phyloP scores from a whole-genome alignment of 2,888 invertebrate genomes.

The Eristalis pertinax region DNA sequence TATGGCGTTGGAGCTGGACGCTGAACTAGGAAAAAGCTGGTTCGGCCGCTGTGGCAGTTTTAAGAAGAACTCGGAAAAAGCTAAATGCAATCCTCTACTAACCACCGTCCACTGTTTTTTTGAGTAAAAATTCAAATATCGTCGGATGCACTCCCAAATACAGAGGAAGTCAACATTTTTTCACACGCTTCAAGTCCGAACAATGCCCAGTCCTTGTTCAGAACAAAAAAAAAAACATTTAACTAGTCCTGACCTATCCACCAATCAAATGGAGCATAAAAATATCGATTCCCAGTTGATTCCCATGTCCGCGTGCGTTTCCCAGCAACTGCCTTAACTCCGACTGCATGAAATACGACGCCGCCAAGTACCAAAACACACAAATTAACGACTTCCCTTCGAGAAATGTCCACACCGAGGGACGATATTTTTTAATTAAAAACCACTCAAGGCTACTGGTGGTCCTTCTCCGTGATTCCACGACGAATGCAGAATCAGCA shows the following conservation, averaged over 20 bases:
- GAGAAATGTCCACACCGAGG: neutral
- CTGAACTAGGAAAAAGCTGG: too few relatives aligned
- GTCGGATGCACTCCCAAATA: too few relatives aligned
- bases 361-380: slow-evolving; percentile 10
- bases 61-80: too few relatives aligned
- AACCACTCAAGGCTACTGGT: slow-evolving; percentile 47
- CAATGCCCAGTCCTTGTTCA: too few relatives aligned
- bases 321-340: neutral
- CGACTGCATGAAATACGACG: neutral
- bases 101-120: too few relatives aligned
- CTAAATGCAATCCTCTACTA: too few relatives aligned
- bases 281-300: neutral
- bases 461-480: slow-evolving; percentile 42
- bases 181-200: neutral
- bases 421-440: slow-evolving; percentile 53
- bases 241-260: neutral
- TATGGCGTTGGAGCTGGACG: too few relatives aligned
- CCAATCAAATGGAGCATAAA: slow-evolving; percentile 1
- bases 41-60: too few relatives aligned
- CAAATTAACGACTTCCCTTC: slow-evolving; percentile 14
- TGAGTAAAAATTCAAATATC: too few relatives aligned
- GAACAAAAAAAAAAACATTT: neutral
- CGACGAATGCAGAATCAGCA: slow-evolving; percentile 62
- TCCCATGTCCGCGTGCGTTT: neutral
- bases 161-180: too few relatives aligned